Conservation (phyloP, 2,113 vertebrate genomes). For the Chamaetylas fuelleborni region DNA sequence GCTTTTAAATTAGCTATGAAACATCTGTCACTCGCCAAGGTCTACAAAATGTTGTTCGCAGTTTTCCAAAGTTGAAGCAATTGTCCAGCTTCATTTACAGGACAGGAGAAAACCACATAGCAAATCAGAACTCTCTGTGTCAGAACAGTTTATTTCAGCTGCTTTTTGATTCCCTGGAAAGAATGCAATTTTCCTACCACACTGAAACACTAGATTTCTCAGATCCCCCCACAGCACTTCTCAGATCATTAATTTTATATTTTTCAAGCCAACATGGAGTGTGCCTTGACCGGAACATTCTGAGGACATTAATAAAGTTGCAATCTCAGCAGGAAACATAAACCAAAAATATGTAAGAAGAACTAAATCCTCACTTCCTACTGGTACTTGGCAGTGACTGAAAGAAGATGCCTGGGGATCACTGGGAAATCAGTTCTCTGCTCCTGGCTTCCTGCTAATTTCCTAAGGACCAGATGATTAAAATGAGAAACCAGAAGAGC, state of each 20-base stretch:
- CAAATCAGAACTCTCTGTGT: background rate
- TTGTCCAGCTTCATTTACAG: background rate
- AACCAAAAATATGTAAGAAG: slow-evolving; percentile 53
- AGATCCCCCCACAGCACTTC: slow-evolving; percentile 27
- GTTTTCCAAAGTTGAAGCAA: background rate
- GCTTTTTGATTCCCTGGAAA: slow-evolving; percentile 48
- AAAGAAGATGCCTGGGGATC: slow-evolving; percentile 55
- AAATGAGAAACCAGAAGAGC: slow-evolving; percentile 30
- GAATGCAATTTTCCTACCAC: slow-evolving; percentile 55
- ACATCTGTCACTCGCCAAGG: background rate
- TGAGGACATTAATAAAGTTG: slow-evolving; percentile 61
- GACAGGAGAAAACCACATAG: slow-evolving; percentile 14
- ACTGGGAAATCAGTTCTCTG: slow-evolving; percentile 37
- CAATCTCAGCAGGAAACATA: slow-evolving; percentile 46
- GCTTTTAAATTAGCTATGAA: background rate
- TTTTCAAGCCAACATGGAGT: slow-evolving; percentile 35
- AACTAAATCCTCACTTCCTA: slow-evolving; percentile 52
- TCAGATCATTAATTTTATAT: slow-evolving; percentile 54
- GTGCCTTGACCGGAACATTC: slow-evolving; percentile 49
- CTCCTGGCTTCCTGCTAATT: slow-evolving; percentile 53
- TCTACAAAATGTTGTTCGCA: background rate
- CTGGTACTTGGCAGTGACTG: slow-evolving; percentile 32
- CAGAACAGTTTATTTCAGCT: slow-evolving; percentile 14
- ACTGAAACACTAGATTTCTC: background rate
- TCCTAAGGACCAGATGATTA: slow-evolving; percentile 38